A percentile compares a stretch with the other conserved stretches of the same genome.
phyloP scores from a whole-genome alignment of 2,113 vertebrate genomes.

The Mystacornis crossleyi region DNA sequence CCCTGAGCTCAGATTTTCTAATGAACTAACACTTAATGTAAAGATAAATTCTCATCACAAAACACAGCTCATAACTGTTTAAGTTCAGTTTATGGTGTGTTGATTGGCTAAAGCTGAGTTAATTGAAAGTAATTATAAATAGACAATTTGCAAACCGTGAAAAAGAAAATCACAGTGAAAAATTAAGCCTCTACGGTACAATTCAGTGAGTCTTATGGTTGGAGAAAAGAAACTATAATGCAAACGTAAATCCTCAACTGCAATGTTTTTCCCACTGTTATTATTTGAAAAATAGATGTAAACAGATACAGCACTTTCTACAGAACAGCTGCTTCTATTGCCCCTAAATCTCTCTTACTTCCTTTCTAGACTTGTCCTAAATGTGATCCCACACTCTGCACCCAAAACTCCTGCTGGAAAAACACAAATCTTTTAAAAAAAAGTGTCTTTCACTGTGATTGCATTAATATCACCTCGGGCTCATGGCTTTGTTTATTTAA shows the following conservation, averaged over 20 bases:
- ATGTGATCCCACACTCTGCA: neutral
- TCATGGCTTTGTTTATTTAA: neutral
- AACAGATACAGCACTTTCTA: neutral
- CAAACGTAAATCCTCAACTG: conserved; percentile 19
- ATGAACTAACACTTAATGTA: conserved; percentile 72
- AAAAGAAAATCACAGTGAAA: conserved; percentile 60
- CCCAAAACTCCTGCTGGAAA: neutral
- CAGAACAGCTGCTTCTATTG: neutral
- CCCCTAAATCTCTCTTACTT: neutral
- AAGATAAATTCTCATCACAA: conserved; percentile 71
- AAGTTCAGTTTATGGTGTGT: conserved; percentile 70
- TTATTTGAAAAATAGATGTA: conserved; percentile 16
- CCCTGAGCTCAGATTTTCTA: conserved; percentile 54
- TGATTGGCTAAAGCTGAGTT: conserved; percentile 69
- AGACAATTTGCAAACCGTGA: conserved; percentile 63
- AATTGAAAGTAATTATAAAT: conserved; percentile 77
- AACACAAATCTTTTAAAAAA: neutral
- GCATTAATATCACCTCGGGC: neutral
- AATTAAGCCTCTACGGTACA: conserved; percentile 43
- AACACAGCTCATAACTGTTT: conserved; percentile 64
- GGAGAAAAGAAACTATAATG: conserved; percentile 8
- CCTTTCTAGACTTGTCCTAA: neutral
- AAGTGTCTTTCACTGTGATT: neutral
- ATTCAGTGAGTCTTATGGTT: conserved; percentile 17
- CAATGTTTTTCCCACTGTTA: neutral